Base-by-base conservation (phyloP, 2,888 invertebrate species). In the Coelogynopora nodosa region DNA sequence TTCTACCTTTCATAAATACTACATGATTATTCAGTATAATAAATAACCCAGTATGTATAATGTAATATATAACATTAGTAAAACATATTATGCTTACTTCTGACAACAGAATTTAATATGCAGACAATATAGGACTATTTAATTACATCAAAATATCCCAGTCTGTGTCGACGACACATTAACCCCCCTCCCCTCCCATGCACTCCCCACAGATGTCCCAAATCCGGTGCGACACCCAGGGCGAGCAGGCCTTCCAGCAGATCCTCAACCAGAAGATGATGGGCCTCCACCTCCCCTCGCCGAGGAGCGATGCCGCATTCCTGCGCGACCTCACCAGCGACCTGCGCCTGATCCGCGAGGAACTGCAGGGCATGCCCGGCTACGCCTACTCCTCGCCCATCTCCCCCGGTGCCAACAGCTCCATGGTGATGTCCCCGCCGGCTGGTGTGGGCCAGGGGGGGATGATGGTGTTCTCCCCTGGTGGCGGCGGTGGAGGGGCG, bases 251-350 rank as follows among this genome's bases (percentile, higher is more conserved):
- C 87, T 91, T 92, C 87, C 92, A 92, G 89, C 92, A 92, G 88
- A 90, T 95, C 83, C 96, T 97, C 67, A 94, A 95, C 84, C 96
- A 97, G 90, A 95, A 96, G 89, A 94, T 97, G 87, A 94, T 95
- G 80, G 95, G 96, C 0, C 93, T 94, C 67, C 95, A 94, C 88
- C 93, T 95, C 86, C 95, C 95, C 0, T 90, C 90, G 84, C 96
- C 96, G 0, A 95, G 95, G 90, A 96, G 96, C 67, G 94, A 96
- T 87, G 96, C 96, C 1, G 94, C 95, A 0, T 92, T 97, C 18
- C 93, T 97, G 0, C 94, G 96, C 27, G 96, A 97, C 89, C 93
- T 98, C 67, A 95, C 96, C 0, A 94, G 95, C 82, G 97, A 97
- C 90, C 94, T 98, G 90, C 94, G 95, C 86, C 94, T 95, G 88